These are phyloP conservation scores for Channa maculata DNA, from an alignment of 2,113 vertebrate genomes.

Conservation along the genomic window DNA sequence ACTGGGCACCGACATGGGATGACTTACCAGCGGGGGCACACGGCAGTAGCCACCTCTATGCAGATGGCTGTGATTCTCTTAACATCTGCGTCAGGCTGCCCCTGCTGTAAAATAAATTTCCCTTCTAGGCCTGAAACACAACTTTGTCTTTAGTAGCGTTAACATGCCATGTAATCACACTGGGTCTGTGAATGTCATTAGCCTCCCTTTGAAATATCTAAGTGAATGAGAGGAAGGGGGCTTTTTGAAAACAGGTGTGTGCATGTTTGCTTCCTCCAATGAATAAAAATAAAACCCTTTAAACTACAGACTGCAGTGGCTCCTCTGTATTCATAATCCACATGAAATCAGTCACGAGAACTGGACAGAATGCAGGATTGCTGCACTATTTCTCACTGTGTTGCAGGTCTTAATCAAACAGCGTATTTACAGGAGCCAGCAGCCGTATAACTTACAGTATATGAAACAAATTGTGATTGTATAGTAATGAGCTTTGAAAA, in stretches of 20 bases:
- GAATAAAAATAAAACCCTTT: neutral
- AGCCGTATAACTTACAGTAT: conserved; percentile 16
- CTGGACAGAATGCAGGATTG: neutral
- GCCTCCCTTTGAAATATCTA: conserved; percentile 43
- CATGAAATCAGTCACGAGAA: conserved; percentile 35
- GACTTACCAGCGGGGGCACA: conserved; percentile 22
- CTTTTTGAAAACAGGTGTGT: conserved; percentile 64
- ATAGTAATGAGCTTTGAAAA: conserved; percentile 59
- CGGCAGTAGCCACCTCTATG: conserved; percentile 26
- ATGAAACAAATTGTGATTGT: conserved; percentile 40
- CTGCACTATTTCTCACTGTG: conserved; percentile 1
- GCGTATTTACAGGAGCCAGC: conserved; percentile 30
- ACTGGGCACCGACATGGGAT: conserved; percentile 28
- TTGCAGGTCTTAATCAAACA: conserved; percentile 42
- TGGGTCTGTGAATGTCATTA: conserved; percentile 67
- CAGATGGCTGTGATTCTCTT: conserved; percentile 73
- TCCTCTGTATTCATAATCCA: conserved; percentile 8
- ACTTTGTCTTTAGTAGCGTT: conserved; percentile 65
- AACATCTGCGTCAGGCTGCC: conserved; percentile 74
- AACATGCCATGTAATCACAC: conserved; percentile 67
- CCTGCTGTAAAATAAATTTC: conserved; percentile 72
- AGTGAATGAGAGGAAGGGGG: conserved; percentile 35
- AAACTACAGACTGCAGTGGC: neutral
- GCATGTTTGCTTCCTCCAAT: conserved; percentile 14
- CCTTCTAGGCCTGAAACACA: conserved; percentile 49